Percentiles rank a stretch among this genome's conserved stretches.
These are phyloP conservation scores for Dromas ardeola DNA, from an alignment of 2,113 vertebrate species.

Conservation along the genomic window DNA sequence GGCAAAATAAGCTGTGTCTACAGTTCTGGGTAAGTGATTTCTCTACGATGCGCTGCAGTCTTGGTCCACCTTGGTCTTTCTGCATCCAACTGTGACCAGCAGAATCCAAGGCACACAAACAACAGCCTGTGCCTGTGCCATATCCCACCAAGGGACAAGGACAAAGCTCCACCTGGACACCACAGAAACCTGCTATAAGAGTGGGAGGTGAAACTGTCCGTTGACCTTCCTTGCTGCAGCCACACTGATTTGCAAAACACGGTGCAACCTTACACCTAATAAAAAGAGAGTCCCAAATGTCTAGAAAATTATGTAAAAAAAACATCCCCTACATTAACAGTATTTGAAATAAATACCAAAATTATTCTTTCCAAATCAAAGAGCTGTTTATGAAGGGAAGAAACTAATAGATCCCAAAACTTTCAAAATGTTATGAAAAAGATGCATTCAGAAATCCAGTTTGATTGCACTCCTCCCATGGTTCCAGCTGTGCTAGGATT, in stretches of 20 bases:
- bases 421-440: background rate
- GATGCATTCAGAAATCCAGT: background rate
- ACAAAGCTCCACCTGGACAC: background rate
- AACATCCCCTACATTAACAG: background rate
- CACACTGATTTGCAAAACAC: background rate
- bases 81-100: background rate
- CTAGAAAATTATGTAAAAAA: background rate
- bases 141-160: background rate
- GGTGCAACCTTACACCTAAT: background rate
- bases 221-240: background rate
- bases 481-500: background rate
- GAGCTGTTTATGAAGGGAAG: background rate
- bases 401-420: background rate
- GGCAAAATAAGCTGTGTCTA: background rate
- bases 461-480: background rate
- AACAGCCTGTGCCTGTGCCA: background rate
- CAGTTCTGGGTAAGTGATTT: background rate
- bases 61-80: background rate
- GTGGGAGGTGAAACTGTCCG: background rate
- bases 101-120: background rate
- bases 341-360: background rate
- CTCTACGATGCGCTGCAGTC: background rate
- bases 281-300: background rate
- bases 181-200: background rate
- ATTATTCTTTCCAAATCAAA: background rate